A percentile compares a stretch with the other conserved stretches of the same genome.
These are phyloP conservation scores for Lagenorhynchus albirostris DNA, from an alignment of 2,113 vertebrate genomes.

Conservation along the genomic window DNA sequence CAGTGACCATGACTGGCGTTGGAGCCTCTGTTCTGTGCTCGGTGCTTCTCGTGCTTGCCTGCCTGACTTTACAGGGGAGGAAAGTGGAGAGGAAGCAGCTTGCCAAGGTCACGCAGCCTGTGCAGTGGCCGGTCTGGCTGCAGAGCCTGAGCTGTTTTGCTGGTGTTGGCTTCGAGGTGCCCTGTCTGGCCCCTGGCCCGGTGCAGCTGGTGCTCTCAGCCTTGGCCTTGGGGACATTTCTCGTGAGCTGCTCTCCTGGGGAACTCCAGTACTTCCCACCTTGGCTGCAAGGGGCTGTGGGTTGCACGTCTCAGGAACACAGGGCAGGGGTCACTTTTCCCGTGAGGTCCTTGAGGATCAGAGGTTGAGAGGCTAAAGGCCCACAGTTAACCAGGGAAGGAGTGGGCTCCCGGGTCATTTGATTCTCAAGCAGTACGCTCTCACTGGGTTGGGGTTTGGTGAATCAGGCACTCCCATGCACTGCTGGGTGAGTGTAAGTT, in stretches of 20 bases:
- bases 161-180: neutral
- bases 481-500: neutral
- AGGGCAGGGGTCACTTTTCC: neutral
- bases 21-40: neutral
- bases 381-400: neutral
- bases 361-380: neutral
- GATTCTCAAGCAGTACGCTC: neutral
- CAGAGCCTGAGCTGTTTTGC: neutral
- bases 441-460: neutral
- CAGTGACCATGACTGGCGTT: accelerated
- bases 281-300: neutral
- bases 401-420: accelerated
- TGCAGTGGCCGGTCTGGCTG: too few species aligned
- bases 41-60: accelerated
- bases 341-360: neutral
- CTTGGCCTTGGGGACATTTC: neutral
- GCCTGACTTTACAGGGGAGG: neutral
- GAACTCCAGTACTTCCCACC: too few species aligned
- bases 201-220: neutral
- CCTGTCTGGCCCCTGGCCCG: neutral
- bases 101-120: accelerated
- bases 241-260: neutral
- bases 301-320: neutral
- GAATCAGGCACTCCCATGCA: accelerated
- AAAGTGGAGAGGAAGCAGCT: neutral